A percentile compares a stretch with the other conserved stretches of the same genome.
phyloP scores from a whole-genome alignment of 64 coral and sea anemone species.

The Acropora yongei region DNA sequence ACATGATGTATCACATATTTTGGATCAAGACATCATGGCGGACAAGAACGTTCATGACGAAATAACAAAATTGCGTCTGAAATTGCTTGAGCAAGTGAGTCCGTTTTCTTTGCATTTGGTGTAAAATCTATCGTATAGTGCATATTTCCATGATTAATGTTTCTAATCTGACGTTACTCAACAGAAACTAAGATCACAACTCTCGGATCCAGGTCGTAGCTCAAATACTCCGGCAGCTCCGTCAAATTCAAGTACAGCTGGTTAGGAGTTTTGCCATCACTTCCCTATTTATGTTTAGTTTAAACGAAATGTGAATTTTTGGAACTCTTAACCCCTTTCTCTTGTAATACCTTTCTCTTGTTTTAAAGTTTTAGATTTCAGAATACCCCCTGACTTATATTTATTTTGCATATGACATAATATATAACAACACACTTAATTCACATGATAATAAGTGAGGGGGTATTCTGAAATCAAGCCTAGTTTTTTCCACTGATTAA shows the following conservation, averaged over 20 bases:
- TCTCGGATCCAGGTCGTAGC: neutral
- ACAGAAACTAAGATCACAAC: slow-evolving; percentile 21
- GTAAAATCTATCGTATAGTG: neutral
- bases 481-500: too few relatives aligned
- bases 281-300: neutral
- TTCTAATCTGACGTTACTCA: neutral
- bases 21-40: slow-evolving; percentile 63
- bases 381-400: too few relatives aligned
- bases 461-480: too few relatives aligned
- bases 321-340: too few relatives aligned
- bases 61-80: slow-evolving; percentile 74
- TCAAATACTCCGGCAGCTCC: neutral
- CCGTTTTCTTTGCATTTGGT: neutral
- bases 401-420: too few relatives aligned
- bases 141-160: neutral
- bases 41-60: slow-evolving; percentile 58
- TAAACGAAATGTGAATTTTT: too few relatives aligned
- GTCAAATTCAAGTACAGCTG: neutral
- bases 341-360: too few relatives aligned
- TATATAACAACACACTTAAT: too few relatives aligned
- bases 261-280: neutral
- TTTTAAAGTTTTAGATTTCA: too few relatives aligned
- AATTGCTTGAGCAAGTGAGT: slow-evolving; percentile 68
- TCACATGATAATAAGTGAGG: too few relatives aligned
- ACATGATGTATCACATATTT: neutral